A percentile compares a stretch with the other conserved stretches of the same genome.
phyloP scores from a whole-genome alignment of 2,797 vertebrate species.

The Mallotus villosus region DNA sequence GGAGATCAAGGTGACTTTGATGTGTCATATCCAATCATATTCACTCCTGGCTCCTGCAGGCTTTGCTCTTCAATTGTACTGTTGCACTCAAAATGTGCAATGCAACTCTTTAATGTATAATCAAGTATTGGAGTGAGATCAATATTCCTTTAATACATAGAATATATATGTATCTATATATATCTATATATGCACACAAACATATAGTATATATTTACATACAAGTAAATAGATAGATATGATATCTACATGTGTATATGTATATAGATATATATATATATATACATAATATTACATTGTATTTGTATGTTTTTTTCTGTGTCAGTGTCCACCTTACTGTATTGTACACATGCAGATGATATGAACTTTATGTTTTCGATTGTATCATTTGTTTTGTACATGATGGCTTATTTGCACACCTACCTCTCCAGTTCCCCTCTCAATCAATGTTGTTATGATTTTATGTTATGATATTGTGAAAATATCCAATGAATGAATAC shows the following conservation, averaged over 20 bases:
- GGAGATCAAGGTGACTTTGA: conserved; percentile 74
- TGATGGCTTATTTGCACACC: conserved; percentile 80
- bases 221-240: conserved; percentile 23
- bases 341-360: conserved; percentile 73
- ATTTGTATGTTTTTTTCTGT: conserved; percentile 55
- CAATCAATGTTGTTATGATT: conserved; percentile 55
- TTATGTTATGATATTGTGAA: conserved; percentile 47
- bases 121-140: conserved; percentile 63
- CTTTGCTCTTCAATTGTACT: conserved; percentile 53
- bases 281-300: background rate
- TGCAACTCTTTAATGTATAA: conserved; percentile 63
- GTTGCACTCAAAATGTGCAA: conserved; percentile 55
- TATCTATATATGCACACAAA: conserved; percentile 16
- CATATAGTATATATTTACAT: no score
- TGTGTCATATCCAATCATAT: conserved; percentile 66
- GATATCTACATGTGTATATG: conserved; percentile 12
- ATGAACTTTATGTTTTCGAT: conserved; percentile 60
- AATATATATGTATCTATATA: conserved; percentile 21
- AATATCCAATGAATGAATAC: conserved; percentile 57
- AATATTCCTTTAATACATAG: conserved; percentile 63
- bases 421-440: conserved; percentile 63
- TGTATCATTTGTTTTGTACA: conserved; percentile 58
- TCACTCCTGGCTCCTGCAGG: conserved; percentile 58
- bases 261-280: conserved; percentile 5
- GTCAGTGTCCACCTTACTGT: conserved; percentile 68